Evolutionary conservation across 1,140 invertebrate genomes (phyloP), one percentile per base, ranked within the genome.

Genomic region (Pseudomyrmex cubaensis): DNA sequence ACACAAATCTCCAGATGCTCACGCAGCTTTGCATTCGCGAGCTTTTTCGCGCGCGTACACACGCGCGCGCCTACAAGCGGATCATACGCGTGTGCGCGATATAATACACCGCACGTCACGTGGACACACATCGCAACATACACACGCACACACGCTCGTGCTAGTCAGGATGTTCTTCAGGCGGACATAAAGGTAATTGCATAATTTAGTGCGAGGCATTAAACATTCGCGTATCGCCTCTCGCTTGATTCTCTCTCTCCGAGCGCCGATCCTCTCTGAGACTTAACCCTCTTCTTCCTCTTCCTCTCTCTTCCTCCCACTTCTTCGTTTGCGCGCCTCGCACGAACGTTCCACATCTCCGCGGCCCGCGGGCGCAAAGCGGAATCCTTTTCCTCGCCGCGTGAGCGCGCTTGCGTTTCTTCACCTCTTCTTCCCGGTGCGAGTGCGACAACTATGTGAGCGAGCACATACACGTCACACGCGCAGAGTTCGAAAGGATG

Each of bases 181-280:
- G 69, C 85, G 82, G 83, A 85, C 87, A 83, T 90, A 90, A 91
- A 92, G 85, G 88, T 91, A 91, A 91, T 91, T 91, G 91, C 87
- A 90, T 90, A 91, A 91, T 92, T 92, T 91, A 90, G 87, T 87
- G 86, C 78, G 78, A 85, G 85, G 85, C 85, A 89, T 92, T 91
- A 89, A 91, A 90, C 75, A 77, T 86, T 89, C 85, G 74, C 77
- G 75, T 88, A 90, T 90, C 84, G 87, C 73, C 64, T 84, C 83
- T 77, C 84, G 54, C 84, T 85, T n/a, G n/a, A n/a, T n/a, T 25
- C 22, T 59, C 52, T 72, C 64, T 72, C 64, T 59, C 35, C 13
- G 66, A 75, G 1, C 52, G 15, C 67, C 48, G 69, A 75, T 66
- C 57, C 35, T 44, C 69, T 72, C 52, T 17, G 22, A 5, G 10